Evolutionary conservation across 1,140 invertebrate genomes (phyloP).

Genomic region (Pristionchus pacificus): DNA sequence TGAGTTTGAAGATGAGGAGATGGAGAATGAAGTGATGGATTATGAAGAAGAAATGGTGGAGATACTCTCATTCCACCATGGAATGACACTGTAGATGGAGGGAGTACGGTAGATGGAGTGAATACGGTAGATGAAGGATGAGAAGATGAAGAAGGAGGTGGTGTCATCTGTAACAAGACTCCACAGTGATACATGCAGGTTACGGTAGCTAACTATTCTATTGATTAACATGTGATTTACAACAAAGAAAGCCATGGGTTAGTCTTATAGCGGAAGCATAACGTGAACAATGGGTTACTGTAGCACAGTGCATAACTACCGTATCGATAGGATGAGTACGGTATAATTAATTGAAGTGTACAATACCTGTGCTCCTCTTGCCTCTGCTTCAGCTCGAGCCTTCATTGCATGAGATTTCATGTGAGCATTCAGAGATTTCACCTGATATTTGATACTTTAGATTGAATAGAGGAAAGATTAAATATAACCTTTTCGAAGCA

Average conservation of each 20-base stretch:
- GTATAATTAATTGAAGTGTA: neutral
- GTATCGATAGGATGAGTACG: neutral
- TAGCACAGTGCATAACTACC: too few species aligned
- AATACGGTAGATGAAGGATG: neutral
- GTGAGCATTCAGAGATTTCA: conserved; percentile 52
- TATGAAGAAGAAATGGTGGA: too few species aligned
- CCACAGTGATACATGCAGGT: too few species aligned
- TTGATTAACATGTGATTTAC: too few species aligned
- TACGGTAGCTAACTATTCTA: too few species aligned
- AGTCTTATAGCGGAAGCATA: too few species aligned
- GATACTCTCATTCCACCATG: too few species aligned
- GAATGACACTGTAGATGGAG: too few species aligned
- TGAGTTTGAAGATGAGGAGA: neutral
- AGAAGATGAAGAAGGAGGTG: neutral
- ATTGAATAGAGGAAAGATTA: too few species aligned
- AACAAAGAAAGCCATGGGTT: too few species aligned
- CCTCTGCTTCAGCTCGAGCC: conserved; percentile 54
- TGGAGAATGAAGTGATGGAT: neutral
- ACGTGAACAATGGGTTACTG: neutral
- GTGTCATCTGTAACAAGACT: too few species aligned
- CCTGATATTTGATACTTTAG: too few species aligned
- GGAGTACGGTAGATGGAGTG: neutral
- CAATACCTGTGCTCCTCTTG: conserved; percentile 36
- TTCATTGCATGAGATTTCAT: conserved; percentile 58
- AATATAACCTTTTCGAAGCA: conserved; percentile 54